A percentile compares a stretch with the other conserved stretches of the same genome.
Conservation (phyloP, 2,888 invertebrate genomes). For the Leptinotarsa haldemani region DNA sequence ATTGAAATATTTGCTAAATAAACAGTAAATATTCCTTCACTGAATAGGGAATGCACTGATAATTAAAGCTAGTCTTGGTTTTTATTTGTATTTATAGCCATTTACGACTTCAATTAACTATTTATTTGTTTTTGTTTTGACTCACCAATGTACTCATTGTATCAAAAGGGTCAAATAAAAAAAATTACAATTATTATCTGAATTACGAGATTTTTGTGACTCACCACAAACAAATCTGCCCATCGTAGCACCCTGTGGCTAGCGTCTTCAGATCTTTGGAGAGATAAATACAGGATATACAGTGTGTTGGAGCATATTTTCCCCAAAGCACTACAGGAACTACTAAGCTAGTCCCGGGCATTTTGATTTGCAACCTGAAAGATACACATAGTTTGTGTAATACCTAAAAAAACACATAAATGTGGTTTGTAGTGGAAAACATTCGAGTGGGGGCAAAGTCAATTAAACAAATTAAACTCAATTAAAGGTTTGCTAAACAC, state of each 20-base stretch:
- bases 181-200: too few species aligned
- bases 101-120: too few species aligned
- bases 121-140: too few species aligned
- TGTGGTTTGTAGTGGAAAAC: neutral
- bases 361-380: constrained; percentile 56
- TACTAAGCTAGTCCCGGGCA: constrained; percentile 90
- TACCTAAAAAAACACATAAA: neutral
- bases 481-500: constrained; percentile 49
- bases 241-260: constrained; percentile 97
- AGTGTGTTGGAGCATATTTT: constrained; percentile 94
- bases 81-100: too few species aligned
- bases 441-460: constrained; percentile 21
- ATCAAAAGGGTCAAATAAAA: too few species aligned
- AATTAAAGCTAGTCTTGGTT: too few species aligned
- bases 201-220: constrained; percentile 43
- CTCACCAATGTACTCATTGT: too few species aligned
- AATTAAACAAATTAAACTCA: constrained; percentile 56
- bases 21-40: too few species aligned
- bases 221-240: constrained; percentile 96
- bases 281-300: constrained; percentile 92
- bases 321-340: constrained; percentile 99
- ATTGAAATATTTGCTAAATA: too few species aligned
- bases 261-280: constrained; percentile 92
- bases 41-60: too few species aligned
- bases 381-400: constrained; percentile 9